A percentile compares a stretch with the other conserved stretches of the same genome.
phyloP scores from a whole-genome alignment of 2,797 vertebrate species.

The Falco biarmicus region DNA sequence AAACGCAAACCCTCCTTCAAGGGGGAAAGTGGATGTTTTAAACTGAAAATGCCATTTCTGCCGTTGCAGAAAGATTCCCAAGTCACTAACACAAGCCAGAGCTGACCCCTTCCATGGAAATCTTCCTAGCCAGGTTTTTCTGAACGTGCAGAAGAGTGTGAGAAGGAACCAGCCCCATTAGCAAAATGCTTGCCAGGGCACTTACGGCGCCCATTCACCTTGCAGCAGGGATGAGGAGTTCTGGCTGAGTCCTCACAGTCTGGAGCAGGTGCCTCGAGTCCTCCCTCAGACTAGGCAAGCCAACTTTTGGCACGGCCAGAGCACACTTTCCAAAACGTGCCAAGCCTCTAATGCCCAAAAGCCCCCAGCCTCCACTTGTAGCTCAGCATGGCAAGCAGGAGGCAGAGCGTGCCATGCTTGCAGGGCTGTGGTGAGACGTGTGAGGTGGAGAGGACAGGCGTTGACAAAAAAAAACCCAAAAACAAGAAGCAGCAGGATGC shows the following conservation, averaged over 20 bases:
- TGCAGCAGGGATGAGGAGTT: background rate
- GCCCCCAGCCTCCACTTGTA: background rate
- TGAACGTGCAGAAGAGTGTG: background rate
- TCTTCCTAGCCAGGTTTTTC: background rate
- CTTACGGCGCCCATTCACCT: accelerated
- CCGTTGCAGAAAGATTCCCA: background rate
- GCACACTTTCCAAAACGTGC: background rate
- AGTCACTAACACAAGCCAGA: background rate
- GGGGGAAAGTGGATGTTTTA: background rate
- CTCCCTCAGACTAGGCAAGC: background rate
- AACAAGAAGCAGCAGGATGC: background rate
- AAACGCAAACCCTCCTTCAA: background rate
- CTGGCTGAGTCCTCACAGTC: background rate
- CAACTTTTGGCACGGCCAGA: background rate
- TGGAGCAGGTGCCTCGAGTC: background rate
- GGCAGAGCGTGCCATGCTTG: background rate
- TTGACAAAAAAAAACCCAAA: background rate
- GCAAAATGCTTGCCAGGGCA: accelerated
- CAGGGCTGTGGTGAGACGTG: background rate
- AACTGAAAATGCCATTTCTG: background rate
- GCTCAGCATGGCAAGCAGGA: background rate
- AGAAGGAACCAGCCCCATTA: background rate
- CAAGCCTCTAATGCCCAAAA: background rate
- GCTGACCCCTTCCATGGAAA: background rate
- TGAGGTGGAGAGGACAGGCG: background rate